A percentile compares a stretch with the other conserved stretches of the same genome.
Evolutionary conservation across 2,113 vertebrate genomes (phyloP).

Genomic region (Microcebus griseorufus): DNA sequence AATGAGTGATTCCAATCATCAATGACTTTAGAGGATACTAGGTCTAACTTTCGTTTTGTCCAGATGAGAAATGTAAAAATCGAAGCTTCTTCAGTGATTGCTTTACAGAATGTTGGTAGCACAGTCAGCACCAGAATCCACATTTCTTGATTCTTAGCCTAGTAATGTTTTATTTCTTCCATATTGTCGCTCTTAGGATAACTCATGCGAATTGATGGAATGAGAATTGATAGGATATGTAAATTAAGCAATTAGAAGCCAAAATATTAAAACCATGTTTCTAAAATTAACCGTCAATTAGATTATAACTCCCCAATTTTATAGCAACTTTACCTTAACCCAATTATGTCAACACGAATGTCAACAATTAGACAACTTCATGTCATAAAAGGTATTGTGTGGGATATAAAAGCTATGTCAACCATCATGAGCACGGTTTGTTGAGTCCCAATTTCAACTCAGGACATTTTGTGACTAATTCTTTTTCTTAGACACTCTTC

Average conservation of each 20-base stretch:
- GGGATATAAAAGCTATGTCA: background rate
- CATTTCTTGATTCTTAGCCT: background rate
- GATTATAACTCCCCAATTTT: background rate
- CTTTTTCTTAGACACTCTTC: conserved; percentile 33
- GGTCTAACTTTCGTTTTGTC: background rate
- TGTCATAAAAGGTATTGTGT: background rate
- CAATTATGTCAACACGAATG: background rate
- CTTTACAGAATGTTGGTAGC: background rate
- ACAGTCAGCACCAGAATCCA: background rate
- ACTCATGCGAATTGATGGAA: background rate
- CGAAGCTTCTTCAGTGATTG: background rate
- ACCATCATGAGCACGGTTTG: background rate
- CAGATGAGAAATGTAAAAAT: background rate
- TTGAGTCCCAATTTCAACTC: background rate
- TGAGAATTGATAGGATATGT: background rate
- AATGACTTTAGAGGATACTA: background rate
- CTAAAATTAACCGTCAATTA: background rate
- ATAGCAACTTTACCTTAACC: background rate
- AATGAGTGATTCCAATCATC: background rate
- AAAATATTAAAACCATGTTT: background rate
- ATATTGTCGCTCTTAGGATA: background rate
- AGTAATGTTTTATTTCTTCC: background rate
- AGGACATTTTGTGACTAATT: background rate
- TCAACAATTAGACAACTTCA: conserved; percentile 6
- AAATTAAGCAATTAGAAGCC: conserved; percentile 24